Base-by-base conservation (phyloP, 2,797 vertebrate genomes). In the Cirrhinus molitorella region DNA sequence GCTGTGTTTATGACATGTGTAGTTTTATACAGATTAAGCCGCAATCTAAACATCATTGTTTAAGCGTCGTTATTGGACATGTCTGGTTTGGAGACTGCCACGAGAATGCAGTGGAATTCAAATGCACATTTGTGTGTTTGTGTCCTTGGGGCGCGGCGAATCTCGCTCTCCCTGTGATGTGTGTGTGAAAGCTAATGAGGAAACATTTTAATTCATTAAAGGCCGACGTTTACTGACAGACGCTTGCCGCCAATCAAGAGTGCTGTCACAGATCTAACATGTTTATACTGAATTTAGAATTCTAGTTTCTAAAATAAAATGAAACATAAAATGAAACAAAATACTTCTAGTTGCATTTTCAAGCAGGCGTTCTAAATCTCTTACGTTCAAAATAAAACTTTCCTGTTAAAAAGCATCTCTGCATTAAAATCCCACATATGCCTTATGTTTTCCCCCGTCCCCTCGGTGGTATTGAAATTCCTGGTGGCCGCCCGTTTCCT, bases 391-490 rank as follows among this genome's bases (percentile, higher is more conserved):
- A 63, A 77, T 63, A 31, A 14, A 70, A 57, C 34, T 68, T 37
- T 79, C 14, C 47, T 16, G 19, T 63, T 70, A 55, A 73, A 43
- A 51, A 40, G 25, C 55, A 28, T 19, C 19, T 67, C 80, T 53
- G 45, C 17, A 75, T 51, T 19, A 51, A 57, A 67, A 37, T 28
- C 68, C 70, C 53, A 57, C 70, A 72, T 11, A 71, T 3, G 59
- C 51, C 87, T 85, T 65, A 79, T 83, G 89, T 90, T 80, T 88
- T 76, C 84, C 67, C 88, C 71, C 17, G 43, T 71, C 77, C 80
- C 84, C 89, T 89, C 92, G 67, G 89, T 89, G 92, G 91, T 93
- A 88, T 95, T 94, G 85, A 91, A 93, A 92, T 92, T 92, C 93
- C 91, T 91, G 90, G 89, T 92, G 92, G 91, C 94, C 93, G 94